Conservation (phyloP, 1,140 invertebrate genomes). For the Drosophila carrolli region DNA sequence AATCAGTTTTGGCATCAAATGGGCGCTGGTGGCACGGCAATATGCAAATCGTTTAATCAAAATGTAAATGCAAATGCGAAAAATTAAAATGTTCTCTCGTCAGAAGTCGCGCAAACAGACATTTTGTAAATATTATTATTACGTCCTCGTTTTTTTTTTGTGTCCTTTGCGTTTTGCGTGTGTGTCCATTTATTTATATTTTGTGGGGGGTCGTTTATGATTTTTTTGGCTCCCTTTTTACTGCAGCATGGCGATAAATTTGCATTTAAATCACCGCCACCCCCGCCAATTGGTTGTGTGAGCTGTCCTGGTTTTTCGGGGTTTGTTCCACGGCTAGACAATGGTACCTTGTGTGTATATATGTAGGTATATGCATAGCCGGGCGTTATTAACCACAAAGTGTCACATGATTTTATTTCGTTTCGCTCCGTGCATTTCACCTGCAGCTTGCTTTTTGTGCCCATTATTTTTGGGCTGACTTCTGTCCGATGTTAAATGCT, state of each 20-base stretch:
- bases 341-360: constrained; percentile 18
- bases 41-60: constrained; percentile 79
- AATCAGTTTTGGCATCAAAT: constrained; percentile 27
- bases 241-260: constrained; percentile 79
- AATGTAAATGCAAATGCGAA: constrained; percentile 74
- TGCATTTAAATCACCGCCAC: constrained; percentile 80
- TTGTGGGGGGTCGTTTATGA: constrained; percentile 53
- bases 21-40: constrained; percentile 16
- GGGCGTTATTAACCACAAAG: constrained; percentile 81
- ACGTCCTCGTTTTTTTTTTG: constrained; percentile 46
- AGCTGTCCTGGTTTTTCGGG: constrained; percentile 50
- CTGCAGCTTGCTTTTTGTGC: constrained; percentile 65
- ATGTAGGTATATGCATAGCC: constrained; percentile 26
- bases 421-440: constrained; percentile 61
- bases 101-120: constrained; percentile 71
- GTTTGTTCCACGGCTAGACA: constrained; percentile 28
- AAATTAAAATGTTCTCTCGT: constrained; percentile 75
- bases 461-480: constrained; percentile 72
- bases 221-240: constrained; percentile 59
- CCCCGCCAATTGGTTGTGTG: constrained; percentile 45
- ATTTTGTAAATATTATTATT: constrained; percentile 83
- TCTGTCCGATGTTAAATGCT: constrained; percentile 67
- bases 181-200: constrained; percentile 55
- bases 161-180: constrained; percentile 20
- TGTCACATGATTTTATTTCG: constrained; percentile 82